Conservation (phyloP, 2,797 vertebrate genomes). For the Molossus alvarezi region DNA sequence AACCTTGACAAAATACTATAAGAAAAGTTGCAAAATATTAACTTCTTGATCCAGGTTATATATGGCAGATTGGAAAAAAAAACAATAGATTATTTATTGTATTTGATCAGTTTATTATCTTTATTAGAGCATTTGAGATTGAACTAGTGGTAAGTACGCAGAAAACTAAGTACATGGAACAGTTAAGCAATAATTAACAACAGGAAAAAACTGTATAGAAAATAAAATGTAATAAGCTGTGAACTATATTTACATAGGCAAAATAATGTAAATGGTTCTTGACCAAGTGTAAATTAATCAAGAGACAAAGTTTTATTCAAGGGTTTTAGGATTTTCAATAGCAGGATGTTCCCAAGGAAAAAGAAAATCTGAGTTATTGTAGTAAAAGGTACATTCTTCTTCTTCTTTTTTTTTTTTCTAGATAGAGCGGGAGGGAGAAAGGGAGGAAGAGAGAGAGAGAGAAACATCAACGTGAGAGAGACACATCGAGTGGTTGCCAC, state of each 20-base stretch:
- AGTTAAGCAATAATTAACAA: background rate
- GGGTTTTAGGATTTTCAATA: background rate
- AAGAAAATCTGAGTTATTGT: background rate
- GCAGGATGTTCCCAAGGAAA: background rate
- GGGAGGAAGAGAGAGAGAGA: no score
- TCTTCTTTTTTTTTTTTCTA: no score
- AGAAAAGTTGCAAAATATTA: background rate
- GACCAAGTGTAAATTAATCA: background rate
- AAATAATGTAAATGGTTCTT: background rate
- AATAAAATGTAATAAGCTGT: background rate
- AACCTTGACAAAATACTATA: background rate
- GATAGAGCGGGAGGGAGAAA: no score
- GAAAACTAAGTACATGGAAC: conserved; percentile 42
- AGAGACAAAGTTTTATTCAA: background rate
- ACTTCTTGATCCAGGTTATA: background rate
- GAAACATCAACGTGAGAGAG: no score
- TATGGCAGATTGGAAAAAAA: background rate
- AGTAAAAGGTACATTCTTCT: background rate
- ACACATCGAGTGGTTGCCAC: no score
- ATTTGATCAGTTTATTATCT: background rate
- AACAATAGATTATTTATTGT: background rate
- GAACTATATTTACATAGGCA: background rate
- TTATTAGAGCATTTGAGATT: background rate
- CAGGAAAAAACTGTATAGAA: background rate
- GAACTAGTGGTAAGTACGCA: background rate